These are phyloP conservation scores for Agrotis clavis DNA, from an alignment of 2,888 invertebrate species.

Conservation along the genomic window DNA sequence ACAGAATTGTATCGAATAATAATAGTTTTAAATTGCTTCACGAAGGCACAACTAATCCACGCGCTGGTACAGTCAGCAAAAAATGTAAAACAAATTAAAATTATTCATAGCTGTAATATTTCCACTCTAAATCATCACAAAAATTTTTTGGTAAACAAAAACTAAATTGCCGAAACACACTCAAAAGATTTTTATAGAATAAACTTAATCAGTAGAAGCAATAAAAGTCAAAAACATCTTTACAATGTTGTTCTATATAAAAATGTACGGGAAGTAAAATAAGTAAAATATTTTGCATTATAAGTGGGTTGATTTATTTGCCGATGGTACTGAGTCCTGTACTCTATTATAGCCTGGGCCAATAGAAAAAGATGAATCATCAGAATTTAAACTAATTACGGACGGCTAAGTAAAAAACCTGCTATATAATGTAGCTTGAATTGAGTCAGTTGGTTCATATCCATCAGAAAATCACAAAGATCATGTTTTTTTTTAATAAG, in stretches of 20 bases:
- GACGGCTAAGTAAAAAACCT: slow-evolving; percentile 80
- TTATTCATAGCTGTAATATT: slow-evolving; percentile 14
- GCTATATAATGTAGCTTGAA: slow-evolving; percentile 83
- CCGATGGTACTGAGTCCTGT: slow-evolving; percentile 73
- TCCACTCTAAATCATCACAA: slow-evolving; percentile 9
- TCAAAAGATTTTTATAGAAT: slow-evolving; percentile 51
- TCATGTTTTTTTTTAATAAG: slow-evolving; percentile 62
- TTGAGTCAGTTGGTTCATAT: slow-evolving; percentile 77
- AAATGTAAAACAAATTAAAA: slow-evolving; percentile 29
- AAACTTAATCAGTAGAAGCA: slow-evolving; percentile 59
- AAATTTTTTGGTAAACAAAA: slow-evolving; percentile 35
- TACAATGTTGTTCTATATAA: slow-evolving; percentile 42
- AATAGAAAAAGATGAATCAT: slow-evolving; percentile 90
- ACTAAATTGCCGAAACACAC: slow-evolving; percentile 42
- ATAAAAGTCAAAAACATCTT: slow-evolving; percentile 58
- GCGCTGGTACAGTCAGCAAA: slow-evolving; percentile 72
- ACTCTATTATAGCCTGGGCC: slow-evolving; percentile 79
- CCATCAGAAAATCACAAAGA: slow-evolving; percentile 83
- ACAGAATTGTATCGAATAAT: slow-evolving; percentile 60
- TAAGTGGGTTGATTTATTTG: slow-evolving; percentile 63
- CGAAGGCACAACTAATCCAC: slow-evolving; percentile 57
- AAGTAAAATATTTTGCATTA: slow-evolving; percentile 35
- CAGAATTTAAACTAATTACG: slow-evolving; percentile 90
- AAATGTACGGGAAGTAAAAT: slow-evolving; percentile 36
- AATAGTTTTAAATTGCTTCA: slow-evolving; percentile 66